Evolutionary conservation across 2,888 invertebrate species (phyloP).

Genomic region (Lithosia quadra): DNA sequence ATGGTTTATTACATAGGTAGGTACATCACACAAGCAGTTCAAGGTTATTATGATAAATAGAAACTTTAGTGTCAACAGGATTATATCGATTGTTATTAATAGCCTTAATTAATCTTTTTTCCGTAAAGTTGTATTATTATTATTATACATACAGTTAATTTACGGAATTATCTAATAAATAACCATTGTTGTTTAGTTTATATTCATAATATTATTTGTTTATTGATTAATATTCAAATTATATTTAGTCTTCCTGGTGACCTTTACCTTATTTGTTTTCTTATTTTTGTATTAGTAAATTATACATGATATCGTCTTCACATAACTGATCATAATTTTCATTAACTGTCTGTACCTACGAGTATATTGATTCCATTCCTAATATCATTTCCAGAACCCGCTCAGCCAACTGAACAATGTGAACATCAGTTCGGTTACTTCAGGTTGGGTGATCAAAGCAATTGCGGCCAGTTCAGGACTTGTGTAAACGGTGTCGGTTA

Average conservation of each 20-base stretch:
- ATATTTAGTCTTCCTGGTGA: conserved; percentile 18
- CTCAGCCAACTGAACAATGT: conserved; percentile 92
- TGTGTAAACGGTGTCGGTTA: conserved; percentile 93
- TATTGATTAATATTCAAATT: conserved; percentile 7
- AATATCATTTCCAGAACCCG: conserved; percentile 84
- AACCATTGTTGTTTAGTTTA: neutral
- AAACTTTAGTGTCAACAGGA: conserved; percentile 7
- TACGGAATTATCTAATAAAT: neutral
- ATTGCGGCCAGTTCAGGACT: conserved; percentile 93
- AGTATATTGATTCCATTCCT: neutral
- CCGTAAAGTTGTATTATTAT: neutral
- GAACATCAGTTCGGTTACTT: conserved; percentile 95
- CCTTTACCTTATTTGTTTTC: conserved; percentile 11
- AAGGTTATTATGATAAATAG: conserved; percentile 14
- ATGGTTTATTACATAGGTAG: conserved; percentile 33
- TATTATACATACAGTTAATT: too few species aligned
- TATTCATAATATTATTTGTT: neutral
- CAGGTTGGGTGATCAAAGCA: conserved; percentile 86
- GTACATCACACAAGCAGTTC: conserved; percentile 15
- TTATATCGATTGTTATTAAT: neutral
- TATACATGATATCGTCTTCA: neutral
- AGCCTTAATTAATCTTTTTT: too few species aligned
- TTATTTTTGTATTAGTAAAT: neutral
- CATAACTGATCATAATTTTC: neutral
- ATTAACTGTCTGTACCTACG: conserved; percentile 6